Conservation (phyloP, 2,113 vertebrate species). For the Danio rerio region DNA sequence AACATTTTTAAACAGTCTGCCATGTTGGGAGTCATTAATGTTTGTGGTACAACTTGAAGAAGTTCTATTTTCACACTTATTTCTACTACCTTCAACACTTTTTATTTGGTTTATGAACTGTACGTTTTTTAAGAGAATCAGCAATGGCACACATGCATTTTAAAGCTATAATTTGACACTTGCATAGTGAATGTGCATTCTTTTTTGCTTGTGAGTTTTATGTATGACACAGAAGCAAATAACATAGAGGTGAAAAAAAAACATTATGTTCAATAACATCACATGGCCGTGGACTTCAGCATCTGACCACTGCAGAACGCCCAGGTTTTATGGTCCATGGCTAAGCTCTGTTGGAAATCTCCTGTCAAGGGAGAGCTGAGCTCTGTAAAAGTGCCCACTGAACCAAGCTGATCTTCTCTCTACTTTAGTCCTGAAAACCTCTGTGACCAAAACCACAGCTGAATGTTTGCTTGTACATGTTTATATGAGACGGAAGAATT, state of each 20-base stretch:
- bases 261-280: neutral
- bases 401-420: slow-evolving; percentile 32
- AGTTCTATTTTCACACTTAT: neutral
- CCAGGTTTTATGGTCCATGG: slow-evolving; percentile 33
- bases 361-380: slow-evolving; percentile 28
- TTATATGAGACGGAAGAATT: neutral
- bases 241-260: neutral
- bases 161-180: neutral
- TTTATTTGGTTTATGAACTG: neutral
- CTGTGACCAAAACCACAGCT: slow-evolving; percentile 9
- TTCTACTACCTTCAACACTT: neutral
- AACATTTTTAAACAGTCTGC: slow-evolving; percentile 6
- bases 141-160: neutral
- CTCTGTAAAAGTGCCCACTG: slow-evolving; percentile 40
- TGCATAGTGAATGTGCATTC: neutral
- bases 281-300: neutral
- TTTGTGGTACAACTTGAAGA: neutral
- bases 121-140: neutral
- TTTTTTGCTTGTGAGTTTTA: neutral
- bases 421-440: slow-evolving; percentile 15
- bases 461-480: slow-evolving; percentile 10
- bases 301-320: slow-evolving; percentile 12
- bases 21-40: slow-evolving; percentile 4
- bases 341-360: slow-evolving; percentile 42
- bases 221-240: neutral